Percentiles rank a stretch among this genome's conserved stretches.
Conservation (phyloP, 2,888 invertebrate genomes). For the Troglohyphantes excavatus region DNA sequence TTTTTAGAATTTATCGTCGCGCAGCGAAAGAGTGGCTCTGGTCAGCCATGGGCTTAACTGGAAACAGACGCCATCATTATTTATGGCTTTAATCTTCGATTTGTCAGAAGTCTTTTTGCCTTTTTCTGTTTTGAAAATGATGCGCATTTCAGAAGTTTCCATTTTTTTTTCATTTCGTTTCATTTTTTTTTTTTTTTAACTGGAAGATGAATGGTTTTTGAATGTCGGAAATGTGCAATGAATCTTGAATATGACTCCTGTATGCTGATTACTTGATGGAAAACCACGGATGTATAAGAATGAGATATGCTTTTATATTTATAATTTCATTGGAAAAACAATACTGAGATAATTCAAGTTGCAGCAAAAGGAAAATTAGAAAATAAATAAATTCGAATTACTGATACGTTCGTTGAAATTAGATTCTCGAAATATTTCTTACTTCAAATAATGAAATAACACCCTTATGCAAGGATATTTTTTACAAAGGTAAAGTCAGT, state of each 20-base stretch:
- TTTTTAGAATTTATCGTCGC: conserved; percentile 2
- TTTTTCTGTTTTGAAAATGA: conserved; percentile 7
- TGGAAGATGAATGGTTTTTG: neutral
- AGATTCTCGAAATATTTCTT: too few species aligned
- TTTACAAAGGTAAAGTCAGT: too few species aligned
- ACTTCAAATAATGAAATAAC: too few species aligned
- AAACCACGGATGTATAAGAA: too few species aligned
- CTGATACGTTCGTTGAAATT: too few species aligned
- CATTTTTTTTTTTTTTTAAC: neutral
- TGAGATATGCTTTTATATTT: too few species aligned
- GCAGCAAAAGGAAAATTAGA: too few species aligned
- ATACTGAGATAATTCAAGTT: too few species aligned
- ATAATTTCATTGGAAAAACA: too few species aligned
- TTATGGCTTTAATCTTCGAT: conserved; percentile 9
- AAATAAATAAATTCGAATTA: too few species aligned
- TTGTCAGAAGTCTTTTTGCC: neutral
- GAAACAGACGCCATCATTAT: conserved; percentile 5
- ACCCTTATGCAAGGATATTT: too few species aligned
- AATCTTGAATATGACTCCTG: neutral
- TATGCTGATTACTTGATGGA: neutral
- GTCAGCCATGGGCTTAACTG: conserved; percentile 5
- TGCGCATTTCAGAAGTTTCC: conserved; percentile 1
- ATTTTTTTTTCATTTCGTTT: neutral
- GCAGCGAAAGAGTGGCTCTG: neutral
- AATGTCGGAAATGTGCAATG: neutral